Conservation (phyloP, 2,888 invertebrate species). For the Drosophila formosana region DNA sequence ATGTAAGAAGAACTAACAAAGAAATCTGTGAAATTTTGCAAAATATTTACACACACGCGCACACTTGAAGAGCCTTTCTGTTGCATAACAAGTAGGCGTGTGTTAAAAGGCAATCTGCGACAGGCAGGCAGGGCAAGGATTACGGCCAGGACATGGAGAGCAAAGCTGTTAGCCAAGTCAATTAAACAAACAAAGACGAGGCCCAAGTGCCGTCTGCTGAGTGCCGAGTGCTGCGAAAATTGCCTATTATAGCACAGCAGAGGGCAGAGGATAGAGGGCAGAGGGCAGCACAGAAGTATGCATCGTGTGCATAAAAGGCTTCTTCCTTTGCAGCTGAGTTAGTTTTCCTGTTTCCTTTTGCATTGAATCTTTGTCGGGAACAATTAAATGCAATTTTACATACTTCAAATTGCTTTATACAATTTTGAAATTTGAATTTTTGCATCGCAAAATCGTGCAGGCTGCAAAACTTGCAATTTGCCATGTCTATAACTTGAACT, state of each 20-base stretch:
- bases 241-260: constrained; percentile 58
- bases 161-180: constrained; percentile 74
- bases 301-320: constrained; percentile 11
- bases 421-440: constrained; percentile 70
- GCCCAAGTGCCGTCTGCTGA: constrained; percentile 44
- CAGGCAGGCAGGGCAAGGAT: constrained; percentile 44
- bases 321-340: constrained; percentile 47
- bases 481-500: constrained; percentile 11
- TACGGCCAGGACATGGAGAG: constrained; percentile 22
- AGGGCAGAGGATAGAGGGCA: neutral
- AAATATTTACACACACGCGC: constrained; percentile 66
- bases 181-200: constrained; percentile 77
- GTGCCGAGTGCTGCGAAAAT: constrained; percentile 61
- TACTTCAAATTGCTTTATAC: constrained; percentile 76
- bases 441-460: constrained; percentile 19
- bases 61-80: constrained; percentile 40
- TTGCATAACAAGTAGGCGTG: constrained; percentile 71
- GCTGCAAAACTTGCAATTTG: constrained; percentile 2
- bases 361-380: constrained; percentile 67
- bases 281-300: neutral
- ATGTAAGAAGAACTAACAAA: constrained; percentile 65
- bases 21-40: constrained; percentile 74
- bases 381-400: constrained; percentile 81
- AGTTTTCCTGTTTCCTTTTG: constrained; percentile 68
- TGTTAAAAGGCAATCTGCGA: constrained; percentile 57